Base-by-base conservation (phyloP, 2,113 vertebrate genomes). In the Aythya baeri region DNA sequence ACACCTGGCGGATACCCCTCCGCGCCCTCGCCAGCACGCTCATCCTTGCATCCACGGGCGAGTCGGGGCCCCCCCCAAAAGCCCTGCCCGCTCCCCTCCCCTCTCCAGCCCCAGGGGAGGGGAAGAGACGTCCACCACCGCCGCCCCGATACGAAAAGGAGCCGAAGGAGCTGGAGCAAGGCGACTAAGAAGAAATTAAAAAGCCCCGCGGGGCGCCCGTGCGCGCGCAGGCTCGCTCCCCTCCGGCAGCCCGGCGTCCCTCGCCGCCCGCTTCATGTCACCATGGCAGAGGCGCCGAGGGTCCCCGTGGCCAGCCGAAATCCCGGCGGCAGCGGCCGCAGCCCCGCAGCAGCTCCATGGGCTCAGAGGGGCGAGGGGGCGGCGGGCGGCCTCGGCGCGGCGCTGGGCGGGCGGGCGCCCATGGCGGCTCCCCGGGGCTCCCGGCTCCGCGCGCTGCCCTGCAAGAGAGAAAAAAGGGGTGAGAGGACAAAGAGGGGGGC, bases 1-100 rank as follows among this genome's bases (percentile, higher is more conserved):
- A 99, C 96, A 99, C 98, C 95, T 99, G 99, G 98, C 99, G 98
- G 98, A 99, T 98, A 95, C 99, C 98, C 97, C 99, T 99, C 96
- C 99, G 98, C 87, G 99, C 92, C 96, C 99, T 98, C 46, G 98
- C 98, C 97, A 98, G 94, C 96, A 97, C 86, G 96, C 96, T 98
- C 98, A 98, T 98, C 96, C 98, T 98, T 97, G 97, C 96, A 97
- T 97, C 83, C 22, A 78, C 57, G 26, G 71, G 90, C 1, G 11
- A 95, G 78, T 79, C 66, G 94, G 78, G 76, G 66, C 22, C 71
- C 96, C 71, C 96, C 36, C 80, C 80, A 96, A 41, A 41, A 41
- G 98, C 97, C 86, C 94, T 87, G 71, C 98, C 94, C 63, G 2
- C 92, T 85, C 97, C 96, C 83, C 90, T 92, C 95, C 93, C 71